Base-by-base conservation (phyloP, 1,140 invertebrate genomes). In the Diorhabda sublineata region DNA sequence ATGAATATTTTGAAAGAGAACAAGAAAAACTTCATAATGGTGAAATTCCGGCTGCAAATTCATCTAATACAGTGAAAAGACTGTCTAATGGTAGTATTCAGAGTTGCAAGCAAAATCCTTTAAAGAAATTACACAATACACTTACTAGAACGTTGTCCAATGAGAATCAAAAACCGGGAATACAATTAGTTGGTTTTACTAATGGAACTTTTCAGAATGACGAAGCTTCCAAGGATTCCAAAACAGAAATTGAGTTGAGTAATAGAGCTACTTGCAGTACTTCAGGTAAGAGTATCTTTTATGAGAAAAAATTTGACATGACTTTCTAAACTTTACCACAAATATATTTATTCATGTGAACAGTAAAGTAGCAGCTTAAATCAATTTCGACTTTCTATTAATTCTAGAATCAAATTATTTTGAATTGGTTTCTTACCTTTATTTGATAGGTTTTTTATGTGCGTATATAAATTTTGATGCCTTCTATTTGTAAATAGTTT, bases 1-100 rank as follows among this genome's bases (percentile, higher is more conserved):
- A 97, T 76, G 87, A 90, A 2, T 96, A 95, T 80, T 98, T 98
- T 75, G 91, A 95, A 74, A 85, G 85, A 64, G 90, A 93, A 79
- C 90, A 93, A 76, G 86, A 89, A 58, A 88, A 89, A 70, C 80
- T 93, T 2, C 90, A 92, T 68, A 85, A 85, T 5, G 84, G 85
- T 2, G 86, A 90, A 64, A 82, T 86, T 2, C 78, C 79, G 8
- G 74, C 82, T 4, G 72, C 75, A 42, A 44, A 44, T n/a, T 59
- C 67, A 52, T 64, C 71, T 41, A 62, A 61, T 43, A 60, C 69
- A 4, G 73, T 67, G 26, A 74, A 74, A 67, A 70, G 66, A 57
- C 9, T 66, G 58, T 70, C 75, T 11, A 73, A 69, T 43, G 66
- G 45, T 56, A 63, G 60, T 47, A 42, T 70, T 42, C 11, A 63